These are phyloP conservation scores for Dolichoris vasculosae DNA, from an alignment of 1,140 invertebrate genomes.

Conservation along the genomic window DNA sequence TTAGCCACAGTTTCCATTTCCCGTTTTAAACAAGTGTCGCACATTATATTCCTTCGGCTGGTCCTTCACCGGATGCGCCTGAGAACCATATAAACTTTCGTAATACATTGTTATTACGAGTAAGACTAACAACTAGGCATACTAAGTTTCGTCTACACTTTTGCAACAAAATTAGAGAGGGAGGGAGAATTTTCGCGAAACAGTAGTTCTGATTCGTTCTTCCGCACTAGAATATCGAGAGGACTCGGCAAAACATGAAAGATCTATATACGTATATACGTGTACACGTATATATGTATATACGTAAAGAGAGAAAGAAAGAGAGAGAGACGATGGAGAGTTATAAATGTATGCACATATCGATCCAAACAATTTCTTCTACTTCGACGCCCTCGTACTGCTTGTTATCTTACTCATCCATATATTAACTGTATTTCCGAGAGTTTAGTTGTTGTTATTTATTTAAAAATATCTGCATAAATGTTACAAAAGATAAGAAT, in stretches of 20 bases:
- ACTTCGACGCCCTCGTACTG: conserved; percentile 15
- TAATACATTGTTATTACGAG: conserved; percentile 48
- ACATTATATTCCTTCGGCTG: conserved; percentile 16
- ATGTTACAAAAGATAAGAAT: not conserved
- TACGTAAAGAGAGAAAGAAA: not conserved
- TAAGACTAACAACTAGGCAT: conserved; percentile 16
- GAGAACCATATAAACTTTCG: conserved; percentile 23
- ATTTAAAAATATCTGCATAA: not conserved
- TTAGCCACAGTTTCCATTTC: conserved; percentile 10
- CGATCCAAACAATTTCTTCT: conserved; percentile 26
- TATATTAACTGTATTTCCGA: conserved; percentile 26
- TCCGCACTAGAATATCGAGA: not conserved
- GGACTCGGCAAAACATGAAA: not conserved
- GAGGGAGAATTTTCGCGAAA: not conserved
- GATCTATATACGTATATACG: not conserved
- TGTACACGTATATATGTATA: not conserved
- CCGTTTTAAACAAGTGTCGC: conserved; percentile 5
- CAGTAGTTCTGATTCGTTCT: not conserved
- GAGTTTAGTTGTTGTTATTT: not conserved
- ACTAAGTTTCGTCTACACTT: conserved; percentile 28
- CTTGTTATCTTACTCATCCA: conserved; percentile 35
- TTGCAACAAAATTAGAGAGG: not conserved
- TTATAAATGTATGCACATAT: not conserved
- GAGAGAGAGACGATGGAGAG: not conserved
- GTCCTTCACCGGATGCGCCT: not conserved